Percentiles rank a stretch among this genome's conserved stretches.
Evolutionary conservation across 1,140 invertebrate genomes (phyloP).

Genomic region (Temnothorax longispinosus): DNA sequence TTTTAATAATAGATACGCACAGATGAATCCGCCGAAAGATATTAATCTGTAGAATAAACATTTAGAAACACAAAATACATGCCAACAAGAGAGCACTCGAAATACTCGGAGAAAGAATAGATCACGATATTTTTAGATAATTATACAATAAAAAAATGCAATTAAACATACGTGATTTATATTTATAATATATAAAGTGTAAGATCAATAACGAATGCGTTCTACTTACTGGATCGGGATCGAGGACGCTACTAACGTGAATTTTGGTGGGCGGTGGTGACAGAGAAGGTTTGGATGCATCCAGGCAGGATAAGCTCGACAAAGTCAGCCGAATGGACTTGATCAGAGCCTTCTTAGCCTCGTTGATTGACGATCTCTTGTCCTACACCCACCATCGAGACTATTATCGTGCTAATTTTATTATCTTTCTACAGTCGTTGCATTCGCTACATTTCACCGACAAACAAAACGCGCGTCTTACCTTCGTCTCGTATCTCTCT

Average conservation of each 20-base stretch:
- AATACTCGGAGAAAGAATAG: not conserved
- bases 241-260: conserved; percentile 71
- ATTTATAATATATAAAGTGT: not conserved
- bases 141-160: not conserved
- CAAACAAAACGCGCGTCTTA: conserved; percentile 36
- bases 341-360: conserved; percentile 79
- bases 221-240: conserved; percentile 76
- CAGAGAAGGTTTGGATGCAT: conserved; percentile 75
- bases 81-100: not conserved
- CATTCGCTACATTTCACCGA: not conserved
- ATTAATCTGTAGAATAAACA: not conserved
- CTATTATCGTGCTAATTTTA: conserved; percentile 69
- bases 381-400: conserved; percentile 81
- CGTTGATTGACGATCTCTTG: conserved; percentile 75
- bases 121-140: not conserved
- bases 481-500: not conserved
- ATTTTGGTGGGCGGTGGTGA: conserved; percentile 83
- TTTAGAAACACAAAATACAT: not conserved
- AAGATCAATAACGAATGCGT: not conserved
- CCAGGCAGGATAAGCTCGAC: conserved; percentile 81
- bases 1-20: not conserved
- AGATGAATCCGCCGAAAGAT: not conserved
- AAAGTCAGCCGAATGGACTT: conserved; percentile 80
- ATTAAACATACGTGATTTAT: not conserved
- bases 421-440: conserved; percentile 29